A percentile compares a stretch with the other conserved stretches of the same genome.
Evolutionary conservation across 2,888 invertebrate genomes (phyloP).

Genomic region (Sialis fuliginosa): DNA sequence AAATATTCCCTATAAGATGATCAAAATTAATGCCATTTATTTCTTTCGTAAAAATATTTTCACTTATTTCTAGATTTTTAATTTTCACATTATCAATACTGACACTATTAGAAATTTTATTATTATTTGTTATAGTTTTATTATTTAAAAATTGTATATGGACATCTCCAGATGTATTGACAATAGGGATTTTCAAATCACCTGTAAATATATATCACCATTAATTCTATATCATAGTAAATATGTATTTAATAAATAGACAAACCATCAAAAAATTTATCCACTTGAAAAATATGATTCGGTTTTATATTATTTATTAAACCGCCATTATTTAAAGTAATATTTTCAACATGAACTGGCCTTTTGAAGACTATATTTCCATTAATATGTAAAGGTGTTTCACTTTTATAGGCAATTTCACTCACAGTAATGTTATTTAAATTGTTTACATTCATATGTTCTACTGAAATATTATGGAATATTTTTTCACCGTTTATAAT

Average conservation of each 20-base stretch:
- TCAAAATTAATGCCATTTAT: slow-evolving; percentile 31
- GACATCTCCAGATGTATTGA: not conserved
- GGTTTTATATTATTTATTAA: slow-evolving; percentile 13
- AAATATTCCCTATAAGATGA: slow-evolving; percentile 23
- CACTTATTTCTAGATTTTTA: not conserved
- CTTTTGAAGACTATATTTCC: slow-evolving; percentile 17
- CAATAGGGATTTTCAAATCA: not conserved
- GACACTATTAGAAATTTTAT: too few relatives aligned
- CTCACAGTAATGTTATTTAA: slow-evolving; percentile 16
- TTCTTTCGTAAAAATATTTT: slow-evolving; percentile 11
- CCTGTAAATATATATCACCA: slow-evolving; percentile 1
- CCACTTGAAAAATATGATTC: slow-evolving; percentile 12
- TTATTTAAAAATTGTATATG: not conserved
- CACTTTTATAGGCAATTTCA: slow-evolving; percentile 13
- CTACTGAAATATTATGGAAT: slow-evolving; percentile 16
- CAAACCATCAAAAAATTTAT: slow-evolving; percentile 11
- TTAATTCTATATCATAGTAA: not conserved
- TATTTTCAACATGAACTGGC: slow-evolving; percentile 10
- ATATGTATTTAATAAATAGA: not conserved
- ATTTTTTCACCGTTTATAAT: slow-evolving; percentile 16
- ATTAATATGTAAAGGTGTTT: slow-evolving; percentile 12
- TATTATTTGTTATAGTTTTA: too few relatives aligned
- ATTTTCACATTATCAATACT: too few relatives aligned
- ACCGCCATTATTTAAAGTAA: slow-evolving; percentile 9
- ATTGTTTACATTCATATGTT: slow-evolving; percentile 15